Percentiles rank a stretch among this genome's conserved stretches.
Conservation (phyloP, 2,797 vertebrate genomes). For the Cuniculus paca region DNA sequence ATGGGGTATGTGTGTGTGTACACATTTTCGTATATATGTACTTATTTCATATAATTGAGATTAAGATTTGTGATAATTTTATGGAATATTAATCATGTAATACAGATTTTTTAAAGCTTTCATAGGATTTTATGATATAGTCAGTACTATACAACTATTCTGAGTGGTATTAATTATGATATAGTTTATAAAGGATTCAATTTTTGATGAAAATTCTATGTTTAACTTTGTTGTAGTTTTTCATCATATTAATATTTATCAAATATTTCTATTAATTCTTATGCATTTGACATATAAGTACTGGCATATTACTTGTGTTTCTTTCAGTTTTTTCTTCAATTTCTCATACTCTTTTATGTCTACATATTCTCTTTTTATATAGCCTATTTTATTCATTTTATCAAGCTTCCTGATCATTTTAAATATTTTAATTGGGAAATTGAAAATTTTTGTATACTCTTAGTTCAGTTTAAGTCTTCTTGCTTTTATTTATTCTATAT, state of each 20-base stretch:
- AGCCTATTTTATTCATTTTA: conserved; percentile 5
- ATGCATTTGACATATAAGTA: not conserved
- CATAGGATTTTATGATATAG: not conserved
- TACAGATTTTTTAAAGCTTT: not conserved
- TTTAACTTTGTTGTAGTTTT: not conserved
- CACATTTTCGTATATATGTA: not conserved
- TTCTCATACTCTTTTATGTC: not conserved
- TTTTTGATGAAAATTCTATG: not conserved
- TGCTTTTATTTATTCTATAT: not conserved
- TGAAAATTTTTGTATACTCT: not conserved
- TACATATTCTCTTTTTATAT: not conserved
- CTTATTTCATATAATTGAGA: not conserved
- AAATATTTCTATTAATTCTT: conserved; percentile 20
- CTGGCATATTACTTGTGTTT: not conserved
- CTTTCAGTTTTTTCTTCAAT: not conserved
- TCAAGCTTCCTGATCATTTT: not conserved
- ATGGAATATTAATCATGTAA: not conserved
- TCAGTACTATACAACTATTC: not conserved
- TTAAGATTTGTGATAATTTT: not conserved
- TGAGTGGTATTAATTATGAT: not conserved
- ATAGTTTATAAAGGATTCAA: not conserved
- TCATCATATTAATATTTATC: not conserved
- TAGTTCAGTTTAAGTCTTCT: not conserved
- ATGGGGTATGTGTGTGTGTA: not conserved
- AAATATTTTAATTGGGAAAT: not conserved